Evolutionary conservation across 2,888 invertebrate species (phyloP).

Genomic region (Urechis unicinctus): DNA sequence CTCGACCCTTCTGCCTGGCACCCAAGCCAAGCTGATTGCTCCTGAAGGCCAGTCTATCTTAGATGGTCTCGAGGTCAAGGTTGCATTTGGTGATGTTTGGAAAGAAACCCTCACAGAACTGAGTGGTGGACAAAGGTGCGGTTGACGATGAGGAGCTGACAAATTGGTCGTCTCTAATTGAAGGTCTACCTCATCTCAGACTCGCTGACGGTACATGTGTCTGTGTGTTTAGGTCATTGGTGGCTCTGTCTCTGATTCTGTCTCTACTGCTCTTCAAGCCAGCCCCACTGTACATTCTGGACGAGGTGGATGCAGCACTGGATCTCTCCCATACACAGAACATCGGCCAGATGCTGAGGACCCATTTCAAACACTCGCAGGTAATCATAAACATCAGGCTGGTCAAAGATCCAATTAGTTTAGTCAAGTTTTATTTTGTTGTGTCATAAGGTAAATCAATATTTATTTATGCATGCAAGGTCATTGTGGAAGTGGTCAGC

Average conservation of each 20-base stretch:
- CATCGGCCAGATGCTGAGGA: slow-evolving; percentile 89
- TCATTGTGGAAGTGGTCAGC: neutral
- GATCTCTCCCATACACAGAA: slow-evolving; percentile 98
- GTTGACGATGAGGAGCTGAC: too few species aligned
- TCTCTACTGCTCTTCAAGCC: slow-evolving; percentile 96
- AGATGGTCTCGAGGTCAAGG: slow-evolving; percentile 82
- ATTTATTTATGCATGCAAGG: neutral
- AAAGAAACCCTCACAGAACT: slow-evolving; percentile 93
- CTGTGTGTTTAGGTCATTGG: slow-evolving; percentile 61
- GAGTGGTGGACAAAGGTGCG: slow-evolving; percentile 86
- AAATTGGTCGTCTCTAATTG: too few species aligned
- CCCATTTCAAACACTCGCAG: slow-evolving; percentile 81
- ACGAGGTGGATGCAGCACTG: slow-evolving; percentile 97
- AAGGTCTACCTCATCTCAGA: too few species aligned
- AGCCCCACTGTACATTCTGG: slow-evolving; percentile 95
- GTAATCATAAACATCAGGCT: too few species aligned
- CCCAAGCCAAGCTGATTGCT: slow-evolving; percentile 73
- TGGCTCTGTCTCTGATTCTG: slow-evolving; percentile 90
- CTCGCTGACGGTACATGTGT: too few species aligned
- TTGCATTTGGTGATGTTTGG: slow-evolving; percentile 88
- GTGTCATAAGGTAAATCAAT: neutral
- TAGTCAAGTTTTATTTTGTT: too few species aligned
- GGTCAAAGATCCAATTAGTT: too few species aligned
- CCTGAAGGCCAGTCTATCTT: slow-evolving; percentile 69
- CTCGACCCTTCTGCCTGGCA: slow-evolving; percentile 80